A percentile compares a stretch with the other conserved stretches of the same genome.
Evolutionary conservation across 1,140 invertebrate species (phyloP).

Genomic region (Tigriopus japonicus): DNA sequence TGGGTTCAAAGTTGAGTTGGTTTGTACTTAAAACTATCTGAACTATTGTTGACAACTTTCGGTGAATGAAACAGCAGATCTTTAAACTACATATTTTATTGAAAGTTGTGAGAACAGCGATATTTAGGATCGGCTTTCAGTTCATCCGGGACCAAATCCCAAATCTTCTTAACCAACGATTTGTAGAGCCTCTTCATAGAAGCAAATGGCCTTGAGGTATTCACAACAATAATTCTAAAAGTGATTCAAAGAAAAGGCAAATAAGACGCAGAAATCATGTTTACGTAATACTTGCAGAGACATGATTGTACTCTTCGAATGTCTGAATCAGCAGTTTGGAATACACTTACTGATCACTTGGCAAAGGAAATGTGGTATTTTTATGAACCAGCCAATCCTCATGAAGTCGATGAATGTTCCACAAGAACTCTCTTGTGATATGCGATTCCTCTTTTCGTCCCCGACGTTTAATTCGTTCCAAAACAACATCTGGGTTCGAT

Average conservation of each 20-base stretch:
- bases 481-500: constrained; percentile 57
- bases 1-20: too few relatives aligned
- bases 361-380: not conserved
- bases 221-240: not conserved
- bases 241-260: too few relatives aligned
- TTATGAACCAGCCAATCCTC: constrained; percentile 17
- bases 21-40: too few relatives aligned
- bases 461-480: constrained; percentile 52
- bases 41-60: too few relatives aligned
- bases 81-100: too few relatives aligned
- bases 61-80: too few relatives aligned
- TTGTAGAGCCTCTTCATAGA: not conserved
- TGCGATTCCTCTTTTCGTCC: constrained; percentile 41
- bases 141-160: not conserved
- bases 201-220: not conserved
- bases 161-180: not conserved
- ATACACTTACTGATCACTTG: not conserved
- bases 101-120: too few relatives aligned
- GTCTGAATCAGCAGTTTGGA: not conserved
- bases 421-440: constrained; percentile 17
- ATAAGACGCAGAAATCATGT: not conserved
- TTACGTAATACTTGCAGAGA: not conserved
- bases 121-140: not conserved
- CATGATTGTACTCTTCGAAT: not conserved
- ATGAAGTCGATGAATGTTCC: constrained; percentile 17